phyloP scores from a whole-genome alignment of 2,113 vertebrate genomes.

The Synodontis membranacea region DNA sequence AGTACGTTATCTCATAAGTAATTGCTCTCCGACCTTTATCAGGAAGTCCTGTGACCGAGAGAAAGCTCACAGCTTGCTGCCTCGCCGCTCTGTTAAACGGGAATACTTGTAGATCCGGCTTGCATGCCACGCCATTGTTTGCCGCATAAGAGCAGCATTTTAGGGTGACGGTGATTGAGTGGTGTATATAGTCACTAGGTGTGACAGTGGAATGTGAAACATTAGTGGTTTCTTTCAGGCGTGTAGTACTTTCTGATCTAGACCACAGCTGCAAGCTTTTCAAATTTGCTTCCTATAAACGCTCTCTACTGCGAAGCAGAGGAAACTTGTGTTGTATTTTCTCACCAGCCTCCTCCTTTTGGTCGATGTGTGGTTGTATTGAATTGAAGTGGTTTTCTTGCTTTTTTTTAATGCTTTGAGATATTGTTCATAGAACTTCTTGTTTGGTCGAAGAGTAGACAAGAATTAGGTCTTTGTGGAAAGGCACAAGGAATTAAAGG shows the following conservation, averaged over 20 bases:
- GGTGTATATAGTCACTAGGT: slow-evolving; percentile 27
- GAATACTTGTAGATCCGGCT: slow-evolving; percentile 29
- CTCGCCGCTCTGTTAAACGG: slow-evolving; percentile 30
- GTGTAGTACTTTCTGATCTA: slow-evolving; percentile 20
- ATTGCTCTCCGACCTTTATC: slow-evolving; percentile 35
- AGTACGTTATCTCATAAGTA: slow-evolving; percentile 38
- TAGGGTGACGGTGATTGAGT: slow-evolving; percentile 39
- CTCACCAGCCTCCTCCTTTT: neutral
- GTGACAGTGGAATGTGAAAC: slow-evolving; percentile 33
- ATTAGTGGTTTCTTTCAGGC: slow-evolving; percentile 27
- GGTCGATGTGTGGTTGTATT: neutral
- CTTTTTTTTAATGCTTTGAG: neutral
- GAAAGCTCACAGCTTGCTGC: slow-evolving; percentile 22
- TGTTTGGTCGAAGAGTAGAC: slow-evolving; percentile 22
- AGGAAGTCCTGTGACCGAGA: slow-evolving; percentile 6
- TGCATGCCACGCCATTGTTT: slow-evolving; percentile 15
- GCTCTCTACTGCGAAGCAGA: neutral
- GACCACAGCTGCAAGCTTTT: slow-evolving; percentile 18
- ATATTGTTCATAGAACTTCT: slow-evolving; percentile 29
- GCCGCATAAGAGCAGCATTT: slow-evolving; percentile 25
- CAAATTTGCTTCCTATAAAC: slow-evolving; percentile 6
- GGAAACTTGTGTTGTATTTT: neutral
- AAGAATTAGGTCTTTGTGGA: neutral
- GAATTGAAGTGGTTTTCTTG: neutral
- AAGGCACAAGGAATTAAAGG: slow-evolving; percentile 12